Percentiles rank a stretch among this genome's conserved stretches.
Conservation (phyloP, 2,888 invertebrate genomes). For the Acheta domesticus region DNA sequence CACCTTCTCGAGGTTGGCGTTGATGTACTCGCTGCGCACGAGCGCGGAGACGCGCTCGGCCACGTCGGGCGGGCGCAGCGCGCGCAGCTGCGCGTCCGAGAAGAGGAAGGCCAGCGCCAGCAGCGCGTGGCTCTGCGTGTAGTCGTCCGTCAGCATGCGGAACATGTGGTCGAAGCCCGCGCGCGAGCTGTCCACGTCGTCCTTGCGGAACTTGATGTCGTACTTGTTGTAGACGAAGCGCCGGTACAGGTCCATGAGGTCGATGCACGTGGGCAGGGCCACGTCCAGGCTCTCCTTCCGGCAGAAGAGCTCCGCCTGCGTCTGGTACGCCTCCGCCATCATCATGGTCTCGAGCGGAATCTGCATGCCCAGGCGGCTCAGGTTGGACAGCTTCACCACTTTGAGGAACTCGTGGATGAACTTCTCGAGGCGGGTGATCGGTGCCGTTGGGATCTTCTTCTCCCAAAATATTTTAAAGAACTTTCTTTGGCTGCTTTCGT, state of each 20-base stretch:
- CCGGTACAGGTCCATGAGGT: slow-evolving; percentile 6
- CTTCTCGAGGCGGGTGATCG: neutral
- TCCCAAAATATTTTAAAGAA: neutral
- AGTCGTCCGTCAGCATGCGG: neutral
- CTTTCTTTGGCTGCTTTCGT: neutral
- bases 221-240: neutral
- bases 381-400: neutral
- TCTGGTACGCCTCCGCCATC: neutral
- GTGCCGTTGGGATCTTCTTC: neutral
- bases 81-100: neutral
- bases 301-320: neutral
- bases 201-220: slow-evolving; percentile 18
- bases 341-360: neutral
- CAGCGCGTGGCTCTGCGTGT: neutral
- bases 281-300: neutral
- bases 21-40: neutral
- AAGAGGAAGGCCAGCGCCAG: slow-evolving; percentile 6
- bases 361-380: neutral
- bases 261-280: neutral
- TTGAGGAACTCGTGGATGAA: neutral
- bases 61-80: neutral
- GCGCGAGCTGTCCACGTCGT: neutral
- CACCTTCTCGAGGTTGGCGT: neutral
- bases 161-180: neutral
- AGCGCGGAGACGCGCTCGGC: neutral